Evolutionary conservation across 1,140 invertebrate species (phyloP), one percentile per base, ranked within the genome.

Genomic region (Adelges cooleyi): DNA sequence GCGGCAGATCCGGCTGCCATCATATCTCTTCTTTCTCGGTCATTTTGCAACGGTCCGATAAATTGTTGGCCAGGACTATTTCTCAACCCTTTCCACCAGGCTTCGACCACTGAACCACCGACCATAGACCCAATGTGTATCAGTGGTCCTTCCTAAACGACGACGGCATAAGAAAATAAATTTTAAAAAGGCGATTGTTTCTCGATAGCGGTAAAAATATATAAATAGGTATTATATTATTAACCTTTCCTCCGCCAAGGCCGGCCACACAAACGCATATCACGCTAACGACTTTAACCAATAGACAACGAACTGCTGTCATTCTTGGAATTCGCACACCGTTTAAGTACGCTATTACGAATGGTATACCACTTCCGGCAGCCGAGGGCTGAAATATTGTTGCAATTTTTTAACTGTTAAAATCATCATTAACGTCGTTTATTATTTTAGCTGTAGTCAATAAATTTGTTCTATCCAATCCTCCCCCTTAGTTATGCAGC

Each of bases 281-380:
- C 8, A 99, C 95, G 17, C 96, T 95, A 49, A 96, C 75, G 38
- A 86, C 84, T 79, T 99, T 98, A 2, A 92, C 86, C 11, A 92
- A 69, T 27, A 99, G 76, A 0, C 95, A 98, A 75, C 95, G 96
- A 52, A 99, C 84, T 38, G 94, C 80, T 2, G 95, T 90, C 56
- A 96, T 87, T 70, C 91, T 79, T 1, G 92, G 92, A 65, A 97
- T 82, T 78, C 96, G 96, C 0, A 99, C 85, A 9, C 97, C 97
- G 77, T 99, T 99, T 22, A 99, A 78, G 75, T 97, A 99, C 76
- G 93, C 96, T 80, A 99, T 99, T 0, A 99, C 93, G 75, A 96
- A 91, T 2, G 96, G 95, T 71, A 99, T 98, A 20, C 96, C 95
- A 79, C 93, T 97, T 3, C 96, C 96, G 46, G 88, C 88, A 44